Conservation (phyloP, 2,113 vertebrate genomes). For the Falco punctatus region DNA sequence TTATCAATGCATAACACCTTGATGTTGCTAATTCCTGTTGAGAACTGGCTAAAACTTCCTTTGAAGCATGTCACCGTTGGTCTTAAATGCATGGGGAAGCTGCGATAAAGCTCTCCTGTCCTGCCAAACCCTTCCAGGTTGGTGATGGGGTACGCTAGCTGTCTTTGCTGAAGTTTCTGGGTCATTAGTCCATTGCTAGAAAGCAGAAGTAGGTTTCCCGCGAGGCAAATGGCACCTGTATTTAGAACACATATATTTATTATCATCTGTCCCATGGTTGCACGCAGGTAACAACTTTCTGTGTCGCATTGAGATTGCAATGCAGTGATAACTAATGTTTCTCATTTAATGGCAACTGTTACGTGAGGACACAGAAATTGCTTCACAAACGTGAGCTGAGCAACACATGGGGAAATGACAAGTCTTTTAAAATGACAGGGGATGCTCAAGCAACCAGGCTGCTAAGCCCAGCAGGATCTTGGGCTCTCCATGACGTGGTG, state of each 20-base stretch:
- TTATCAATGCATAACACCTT: neutral
- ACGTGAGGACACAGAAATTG: neutral
- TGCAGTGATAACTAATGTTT: neutral
- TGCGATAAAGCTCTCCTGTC: neutral
- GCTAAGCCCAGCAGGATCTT: neutral
- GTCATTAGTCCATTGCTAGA: neutral
- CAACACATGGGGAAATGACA: accelerated
- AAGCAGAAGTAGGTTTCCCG: slow-evolving; percentile 3
- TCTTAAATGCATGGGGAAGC: neutral
- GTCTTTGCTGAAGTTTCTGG: neutral
- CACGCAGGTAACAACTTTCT: neutral
- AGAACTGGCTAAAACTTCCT: neutral
- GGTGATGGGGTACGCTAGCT: neutral
- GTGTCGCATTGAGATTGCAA: neutral
- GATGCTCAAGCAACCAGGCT: neutral
- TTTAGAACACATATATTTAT: neutral
- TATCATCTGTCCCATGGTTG: neutral
- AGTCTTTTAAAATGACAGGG: neutral
- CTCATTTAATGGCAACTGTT: neutral
- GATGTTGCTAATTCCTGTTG: neutral
- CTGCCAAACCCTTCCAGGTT: neutral
- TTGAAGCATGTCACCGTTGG: neutral
- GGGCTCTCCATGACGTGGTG: neutral
- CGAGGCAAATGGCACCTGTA: neutral
- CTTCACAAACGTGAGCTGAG: neutral